Percentiles rank a stretch among this genome's conserved stretches.
Conservation (phyloP, 2,797 vertebrate species). For the Sebastes nivosus region DNA sequence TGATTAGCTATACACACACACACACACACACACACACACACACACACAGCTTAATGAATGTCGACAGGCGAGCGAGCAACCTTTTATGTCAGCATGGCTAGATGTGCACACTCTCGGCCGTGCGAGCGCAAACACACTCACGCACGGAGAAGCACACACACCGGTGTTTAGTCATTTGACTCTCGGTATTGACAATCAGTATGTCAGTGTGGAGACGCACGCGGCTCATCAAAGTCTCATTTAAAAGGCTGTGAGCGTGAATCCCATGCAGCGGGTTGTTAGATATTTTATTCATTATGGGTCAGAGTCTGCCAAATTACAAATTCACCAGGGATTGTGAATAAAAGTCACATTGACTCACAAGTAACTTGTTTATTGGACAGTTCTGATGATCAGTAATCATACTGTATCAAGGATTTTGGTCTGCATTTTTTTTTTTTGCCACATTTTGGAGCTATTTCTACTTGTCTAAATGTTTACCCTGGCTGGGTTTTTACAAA, state of each 20-base stretch:
- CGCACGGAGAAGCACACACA: background rate
- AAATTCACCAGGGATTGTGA: background rate
- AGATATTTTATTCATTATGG: background rate
- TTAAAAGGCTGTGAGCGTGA: slow-evolving; percentile 18
- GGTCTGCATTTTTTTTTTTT: background rate
- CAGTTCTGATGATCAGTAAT: background rate
- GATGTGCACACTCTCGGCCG: background rate
- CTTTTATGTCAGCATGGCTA: slow-evolving; percentile 18
- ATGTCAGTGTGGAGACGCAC: background rate
- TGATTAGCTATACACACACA: background rate
- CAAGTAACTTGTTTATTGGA: background rate
- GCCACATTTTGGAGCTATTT: background rate
- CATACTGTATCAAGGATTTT: background rate
- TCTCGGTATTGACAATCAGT: slow-evolving; percentile 20
- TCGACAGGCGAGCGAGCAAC: slow-evolving; percentile 2
- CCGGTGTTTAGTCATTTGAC: background rate
- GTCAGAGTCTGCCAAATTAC: slow-evolving; percentile 3
- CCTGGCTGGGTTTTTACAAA: background rate
- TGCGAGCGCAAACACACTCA: background rate
- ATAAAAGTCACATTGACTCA: background rate
- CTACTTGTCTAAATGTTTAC: background rate
- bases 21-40: background rate
- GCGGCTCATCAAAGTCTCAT: slow-evolving; percentile 23
- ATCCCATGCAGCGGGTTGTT: slow-evolving; percentile 6
- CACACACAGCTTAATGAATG: slow-evolving; percentile 13